Evolutionary conservation across 2,797 vertebrate species (phyloP).

Genomic region (Kryptolebias ocellatus): DNA sequence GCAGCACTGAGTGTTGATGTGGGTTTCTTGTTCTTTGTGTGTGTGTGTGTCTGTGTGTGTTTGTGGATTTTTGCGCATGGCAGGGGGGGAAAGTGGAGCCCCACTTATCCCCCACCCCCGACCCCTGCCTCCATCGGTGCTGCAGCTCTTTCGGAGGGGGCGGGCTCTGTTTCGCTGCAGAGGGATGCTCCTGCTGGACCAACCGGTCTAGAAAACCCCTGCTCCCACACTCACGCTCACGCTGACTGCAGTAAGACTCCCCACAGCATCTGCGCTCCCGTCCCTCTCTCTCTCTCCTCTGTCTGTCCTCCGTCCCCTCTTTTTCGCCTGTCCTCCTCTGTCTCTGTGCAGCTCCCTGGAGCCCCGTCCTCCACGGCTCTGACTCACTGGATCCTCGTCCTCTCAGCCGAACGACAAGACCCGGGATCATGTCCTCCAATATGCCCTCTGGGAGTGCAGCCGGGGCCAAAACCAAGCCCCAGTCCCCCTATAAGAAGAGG

Average conservation of each 20-base stretch:
- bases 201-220: conserved; percentile 65
- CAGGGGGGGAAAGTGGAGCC: conserved; percentile 26
- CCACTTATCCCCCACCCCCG: neutral
- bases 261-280: conserved; percentile 46
- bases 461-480: conserved; percentile 74
- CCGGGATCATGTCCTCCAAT: conserved; percentile 81
- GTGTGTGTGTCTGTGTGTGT: conserved; percentile 9
- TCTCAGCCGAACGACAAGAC: conserved; percentile 35
- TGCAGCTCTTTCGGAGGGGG: conserved; percentile 67
- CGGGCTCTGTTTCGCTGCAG: conserved; percentile 76
- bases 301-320: conserved; percentile 6
- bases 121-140: conserved; percentile 42
- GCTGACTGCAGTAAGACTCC: conserved; percentile 59
- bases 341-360: conserved; percentile 13
- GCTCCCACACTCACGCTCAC: conserved; percentile 20
- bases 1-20: conserved; percentile 29
- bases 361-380: conserved; percentile 55
- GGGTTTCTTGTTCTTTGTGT: conserved; percentile 12
- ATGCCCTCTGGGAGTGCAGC: conserved; percentile 60
- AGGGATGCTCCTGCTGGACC: conserved; percentile 69
- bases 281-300: conserved; percentile 14
- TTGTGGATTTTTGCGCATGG: conserved; percentile 26
- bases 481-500: conserved; percentile 89
- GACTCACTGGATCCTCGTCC: conserved; percentile 53
- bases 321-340: conserved; percentile 24